These are phyloP conservation scores for Oxyteleia sp. DNA, from an alignment of 2,888 invertebrate species.

Conservation along the genomic window DNA sequence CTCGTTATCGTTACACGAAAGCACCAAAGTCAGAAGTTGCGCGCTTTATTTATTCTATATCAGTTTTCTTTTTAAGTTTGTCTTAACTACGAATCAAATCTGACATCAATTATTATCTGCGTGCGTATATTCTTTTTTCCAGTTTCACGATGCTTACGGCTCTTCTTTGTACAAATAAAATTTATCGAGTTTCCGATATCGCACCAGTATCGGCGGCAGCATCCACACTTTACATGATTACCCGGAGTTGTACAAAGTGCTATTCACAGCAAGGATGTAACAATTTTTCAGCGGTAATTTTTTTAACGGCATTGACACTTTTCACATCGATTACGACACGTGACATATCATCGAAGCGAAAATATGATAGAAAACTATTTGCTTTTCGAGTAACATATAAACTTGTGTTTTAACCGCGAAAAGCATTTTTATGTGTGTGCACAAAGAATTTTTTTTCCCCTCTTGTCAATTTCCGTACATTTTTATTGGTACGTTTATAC, in stretches of 20 bases:
- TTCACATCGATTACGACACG: constrained; percentile 30
- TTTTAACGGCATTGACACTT: constrained; percentile 29
- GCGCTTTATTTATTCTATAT: constrained; percentile 30
- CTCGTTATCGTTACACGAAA: constrained; percentile 74
- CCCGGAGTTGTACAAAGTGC: constrained; percentile 24
- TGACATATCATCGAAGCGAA: constrained; percentile 37
- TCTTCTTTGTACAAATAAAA: constrained; percentile 36
- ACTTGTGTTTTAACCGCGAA: constrained; percentile 32
- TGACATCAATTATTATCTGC: constrained; percentile 13
- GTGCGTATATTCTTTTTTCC: constrained; percentile 12
- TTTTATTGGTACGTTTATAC: constrained; percentile 22
- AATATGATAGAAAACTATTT: constrained; percentile 55
- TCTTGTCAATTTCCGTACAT: background rate
- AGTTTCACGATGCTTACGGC: constrained; percentile 11
- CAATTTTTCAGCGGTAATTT: constrained; percentile 27
- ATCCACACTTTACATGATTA: constrained; percentile 34
- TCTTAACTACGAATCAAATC: constrained; percentile 16
- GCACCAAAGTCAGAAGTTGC: constrained; percentile 26
- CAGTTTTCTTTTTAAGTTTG: constrained; percentile 34
- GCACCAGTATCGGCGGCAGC: constrained; percentile 9
- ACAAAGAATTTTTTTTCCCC: constrained; percentile 21
- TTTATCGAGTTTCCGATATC: constrained; percentile 43
- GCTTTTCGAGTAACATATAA: constrained; percentile 35
- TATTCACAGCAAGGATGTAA: constrained; percentile 34
- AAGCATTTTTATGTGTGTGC: constrained; percentile 45